Evolutionary conservation across 1,140 invertebrate species (phyloP).

Genomic region (Carcinoscorpius rotundicauda): DNA sequence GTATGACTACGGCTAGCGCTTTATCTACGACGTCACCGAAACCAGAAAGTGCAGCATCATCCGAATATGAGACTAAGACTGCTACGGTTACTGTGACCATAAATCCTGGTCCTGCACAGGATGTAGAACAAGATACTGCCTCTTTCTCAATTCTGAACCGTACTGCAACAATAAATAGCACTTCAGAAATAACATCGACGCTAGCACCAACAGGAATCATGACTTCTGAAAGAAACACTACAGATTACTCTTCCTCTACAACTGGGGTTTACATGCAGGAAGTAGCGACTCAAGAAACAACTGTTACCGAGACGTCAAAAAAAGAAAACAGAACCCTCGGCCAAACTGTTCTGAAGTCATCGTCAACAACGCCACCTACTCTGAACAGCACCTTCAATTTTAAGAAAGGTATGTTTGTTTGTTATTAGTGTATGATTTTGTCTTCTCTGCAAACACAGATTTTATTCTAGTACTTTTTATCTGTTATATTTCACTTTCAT

Average conservation of each 20-base stretch:
- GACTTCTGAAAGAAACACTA: background rate
- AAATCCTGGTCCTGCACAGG: slow-evolving; percentile 2
- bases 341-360: no score
- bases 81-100: slow-evolving; percentile 15
- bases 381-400: no score
- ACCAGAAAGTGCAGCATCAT: slow-evolving; percentile 23
- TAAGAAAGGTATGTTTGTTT: no score
- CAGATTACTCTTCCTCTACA: background rate
- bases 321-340: no score
- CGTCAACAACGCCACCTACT: no score
- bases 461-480: no score
- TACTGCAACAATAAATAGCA: background rate
- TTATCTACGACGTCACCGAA: background rate
- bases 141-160: slow-evolving; percentile 4
- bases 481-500: no score
- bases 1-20: background rate
- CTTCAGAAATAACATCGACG: slow-evolving; percentile 3
- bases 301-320: no score
- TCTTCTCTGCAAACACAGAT: no score
- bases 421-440: no score
- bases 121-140: slow-evolving; percentile 8
- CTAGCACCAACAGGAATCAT: background rate
- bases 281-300: no score
- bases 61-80: slow-evolving; percentile 4
- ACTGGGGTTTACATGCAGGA: background rate